Percentiles rank a stretch among this genome's conserved stretches.
phyloP scores from a whole-genome alignment of 2,797 vertebrate species.

The Champsocephalus gunnari region DNA sequence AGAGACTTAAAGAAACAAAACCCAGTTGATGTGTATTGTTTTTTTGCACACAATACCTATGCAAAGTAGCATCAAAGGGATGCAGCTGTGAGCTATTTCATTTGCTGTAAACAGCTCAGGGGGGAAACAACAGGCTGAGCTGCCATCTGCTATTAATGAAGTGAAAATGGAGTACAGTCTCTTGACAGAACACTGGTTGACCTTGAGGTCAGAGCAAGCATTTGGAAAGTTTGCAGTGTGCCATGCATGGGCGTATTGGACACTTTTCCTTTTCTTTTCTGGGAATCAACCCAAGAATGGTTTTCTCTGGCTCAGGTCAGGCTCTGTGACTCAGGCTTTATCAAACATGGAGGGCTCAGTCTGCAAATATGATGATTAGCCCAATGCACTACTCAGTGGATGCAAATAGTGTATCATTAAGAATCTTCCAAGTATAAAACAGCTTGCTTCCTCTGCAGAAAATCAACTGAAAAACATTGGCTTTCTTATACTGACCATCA shows the following conservation, averaged over 20 bases:
- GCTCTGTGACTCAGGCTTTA: constrained; percentile 13
- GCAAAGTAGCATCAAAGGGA: constrained; percentile 8
- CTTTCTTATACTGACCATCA: too few relatives aligned
- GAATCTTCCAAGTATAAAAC: not conserved
- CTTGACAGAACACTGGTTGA: constrained; percentile 25
- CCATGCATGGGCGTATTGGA: not conserved
- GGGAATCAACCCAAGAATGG: constrained; percentile 25
- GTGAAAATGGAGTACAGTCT: constrained; percentile 15
- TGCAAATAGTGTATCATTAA: not conserved
- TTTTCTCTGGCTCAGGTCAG: not conserved
- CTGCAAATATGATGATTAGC: constrained; percentile 4
- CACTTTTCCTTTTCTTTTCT: constrained; percentile 4
- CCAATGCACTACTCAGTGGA: not conserved
- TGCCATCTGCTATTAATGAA: constrained; percentile 38
- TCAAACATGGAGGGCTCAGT: constrained; percentile 2
- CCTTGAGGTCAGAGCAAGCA: constrained; percentile 28
- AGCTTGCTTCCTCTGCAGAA: not conserved
- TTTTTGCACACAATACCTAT: not conserved
- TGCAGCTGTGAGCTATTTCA: constrained; percentile 29
- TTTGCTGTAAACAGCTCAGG: constrained; percentile 20
- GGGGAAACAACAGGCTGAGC: constrained; percentile 16
- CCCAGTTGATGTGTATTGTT: not conserved
- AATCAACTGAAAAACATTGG: too few relatives aligned
- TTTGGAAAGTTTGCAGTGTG: constrained; percentile 30
- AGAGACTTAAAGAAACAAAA: constrained; percentile 13